These are phyloP conservation scores for Rutpela maculata DNA, from an alignment of 2,888 invertebrate species.

Conservation along the genomic window DNA sequence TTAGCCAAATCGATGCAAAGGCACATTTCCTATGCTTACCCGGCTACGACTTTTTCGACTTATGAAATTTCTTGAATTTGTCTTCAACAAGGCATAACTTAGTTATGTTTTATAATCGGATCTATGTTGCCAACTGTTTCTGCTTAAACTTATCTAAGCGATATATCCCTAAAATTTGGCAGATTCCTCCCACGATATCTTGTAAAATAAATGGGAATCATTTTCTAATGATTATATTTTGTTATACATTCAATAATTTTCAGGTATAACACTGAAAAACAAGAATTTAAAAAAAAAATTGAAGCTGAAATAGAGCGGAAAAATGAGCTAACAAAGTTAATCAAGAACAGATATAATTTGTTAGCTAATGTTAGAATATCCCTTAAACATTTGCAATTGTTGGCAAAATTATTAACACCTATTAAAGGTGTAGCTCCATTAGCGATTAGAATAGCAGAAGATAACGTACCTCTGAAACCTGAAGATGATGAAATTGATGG, in stretches of 20 bases:
- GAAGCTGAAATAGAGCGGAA: slow-evolving; percentile 74
- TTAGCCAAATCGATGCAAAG: too few relatives aligned
- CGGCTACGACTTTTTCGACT: too few relatives aligned
- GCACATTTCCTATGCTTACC: too few relatives aligned
- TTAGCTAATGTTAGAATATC: slow-evolving; percentile 78
- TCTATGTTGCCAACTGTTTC: too few relatives aligned
- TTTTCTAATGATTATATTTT: not conserved
- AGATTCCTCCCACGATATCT: too few relatives aligned
- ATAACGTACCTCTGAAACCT: slow-evolving; percentile 46
- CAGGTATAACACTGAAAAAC: slow-evolving; percentile 76
- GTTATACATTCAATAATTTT: slow-evolving; percentile 24
- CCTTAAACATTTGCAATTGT: slow-evolving; percentile 77
- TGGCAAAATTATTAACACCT: slow-evolving; percentile 63
- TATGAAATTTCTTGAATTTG: too few relatives aligned
- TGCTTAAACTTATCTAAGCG: too few relatives aligned
- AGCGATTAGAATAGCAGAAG: slow-evolving; percentile 4
- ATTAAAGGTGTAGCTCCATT: slow-evolving; percentile 32
- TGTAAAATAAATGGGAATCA: too few relatives aligned
- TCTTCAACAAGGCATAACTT: too few relatives aligned
- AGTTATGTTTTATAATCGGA: too few relatives aligned
- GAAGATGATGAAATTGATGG: slow-evolving; percentile 63
- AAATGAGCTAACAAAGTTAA: slow-evolving; percentile 69
- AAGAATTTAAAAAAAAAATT: slow-evolving; percentile 73
- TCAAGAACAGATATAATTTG: slow-evolving; percentile 75
- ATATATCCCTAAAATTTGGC: too few relatives aligned